Base-by-base conservation (phyloP, 1,140 invertebrate species). In the Grapholita molesta region DNA sequence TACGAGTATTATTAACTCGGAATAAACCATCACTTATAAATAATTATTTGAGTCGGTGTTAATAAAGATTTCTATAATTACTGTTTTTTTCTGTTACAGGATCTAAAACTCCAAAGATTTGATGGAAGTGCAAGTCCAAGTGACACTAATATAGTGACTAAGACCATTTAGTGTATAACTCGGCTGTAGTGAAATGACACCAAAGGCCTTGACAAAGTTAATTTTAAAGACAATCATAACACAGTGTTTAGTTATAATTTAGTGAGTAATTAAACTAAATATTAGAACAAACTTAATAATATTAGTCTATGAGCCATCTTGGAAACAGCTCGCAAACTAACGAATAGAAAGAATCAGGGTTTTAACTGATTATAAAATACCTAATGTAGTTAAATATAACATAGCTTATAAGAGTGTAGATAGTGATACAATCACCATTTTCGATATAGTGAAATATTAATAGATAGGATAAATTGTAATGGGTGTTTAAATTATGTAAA, bases 111-210 rank as follows among this genome's bases (percentile, higher is more conserved):
- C 69, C 80, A 82, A 57, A 78, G 86, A 24, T 57, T 80, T 12
- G 88, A 91, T 28, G 88, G 88, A 55, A 86, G 75, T 65, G 86
- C 88, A 33, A 91, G 87, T 77, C 86, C 86, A 3, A 89, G 86
- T 79, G 88, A 91, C 64, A 88, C 84, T 79, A 89, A 81, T 78
- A 83, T 90, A 15, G 87, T 90, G 77, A 89, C 88, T 70, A 90
- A 90, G 70, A 90, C 88, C 72, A 90, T 90, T 76, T 90, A 90
- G 88, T 89, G 88, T 68, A 84, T 82, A 83, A 90, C 88, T 68
- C 82, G 88, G 64, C 85, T 89, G 55, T 90, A 90, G 80, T 85
- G 83, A 74, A 78, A 69, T 65, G 61, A 78, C 69, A 57, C 75
- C 74, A 70, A 74, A 78, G 68, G 70, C 71, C 68, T 42, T 23